phyloP scores from a whole-genome alignment of 2,888 invertebrate genomes.

The Polyommatus iphigenia region DNA sequence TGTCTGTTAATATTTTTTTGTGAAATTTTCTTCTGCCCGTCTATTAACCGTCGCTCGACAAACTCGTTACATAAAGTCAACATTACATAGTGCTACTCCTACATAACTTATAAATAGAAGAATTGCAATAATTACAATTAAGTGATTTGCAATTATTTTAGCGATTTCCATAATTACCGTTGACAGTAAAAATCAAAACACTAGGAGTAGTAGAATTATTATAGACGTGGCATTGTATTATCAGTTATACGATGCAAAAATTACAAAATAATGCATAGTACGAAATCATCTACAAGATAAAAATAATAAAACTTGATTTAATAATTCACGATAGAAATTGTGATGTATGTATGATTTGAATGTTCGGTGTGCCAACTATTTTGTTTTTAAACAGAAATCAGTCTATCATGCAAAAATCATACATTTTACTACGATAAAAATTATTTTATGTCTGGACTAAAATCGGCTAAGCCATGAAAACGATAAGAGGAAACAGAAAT shows the following conservation, averaged over 20 bases:
- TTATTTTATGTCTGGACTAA: too few relatives aligned
- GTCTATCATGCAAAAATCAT: too few relatives aligned
- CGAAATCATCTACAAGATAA: too few relatives aligned
- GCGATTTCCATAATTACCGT: slow-evolving; percentile 32
- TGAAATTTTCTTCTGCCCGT: background rate
- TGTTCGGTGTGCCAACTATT: too few relatives aligned
- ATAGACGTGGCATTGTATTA: background rate
- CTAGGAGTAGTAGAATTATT: background rate
- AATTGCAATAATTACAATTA: slow-evolving; percentile 21
- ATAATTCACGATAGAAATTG: too few relatives aligned
- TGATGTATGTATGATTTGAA: too few relatives aligned
- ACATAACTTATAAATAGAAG: slow-evolving; percentile 2
- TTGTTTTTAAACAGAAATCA: too few relatives aligned
- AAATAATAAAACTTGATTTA: too few relatives aligned
- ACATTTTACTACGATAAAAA: too few relatives aligned
- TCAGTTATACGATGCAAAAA: background rate
- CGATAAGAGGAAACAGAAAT: too few relatives aligned
- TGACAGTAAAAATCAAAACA: slow-evolving; percentile 17
- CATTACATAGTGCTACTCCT: background rate
- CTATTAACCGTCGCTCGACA: slow-evolving; percentile 7
- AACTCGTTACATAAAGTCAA: background rate
- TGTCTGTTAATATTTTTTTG: background rate
- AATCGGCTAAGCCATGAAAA: too few relatives aligned
- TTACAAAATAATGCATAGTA: background rate
- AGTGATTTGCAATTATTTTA: slow-evolving; percentile 26